Conservation (phyloP, 2,113 vertebrate species). For the Sylvietta virens region DNA sequence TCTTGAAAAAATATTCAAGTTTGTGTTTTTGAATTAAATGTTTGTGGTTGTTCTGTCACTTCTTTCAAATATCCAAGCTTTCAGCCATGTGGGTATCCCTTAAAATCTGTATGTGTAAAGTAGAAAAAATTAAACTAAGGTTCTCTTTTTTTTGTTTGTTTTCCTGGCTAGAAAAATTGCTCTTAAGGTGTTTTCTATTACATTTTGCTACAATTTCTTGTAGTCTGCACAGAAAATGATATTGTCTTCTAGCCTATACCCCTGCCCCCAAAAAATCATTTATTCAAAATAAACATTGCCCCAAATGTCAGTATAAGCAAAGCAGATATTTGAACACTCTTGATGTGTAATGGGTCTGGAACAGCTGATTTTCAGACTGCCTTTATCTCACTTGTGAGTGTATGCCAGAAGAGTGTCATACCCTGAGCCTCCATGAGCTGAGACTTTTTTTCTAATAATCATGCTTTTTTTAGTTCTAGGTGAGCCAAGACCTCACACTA, state of each 20-base stretch:
- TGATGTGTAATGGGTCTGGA: background rate
- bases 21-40: background rate
- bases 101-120: background rate
- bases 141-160: background rate
- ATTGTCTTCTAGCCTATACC: background rate
- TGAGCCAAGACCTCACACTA: background rate
- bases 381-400: background rate
- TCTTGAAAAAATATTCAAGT: background rate
- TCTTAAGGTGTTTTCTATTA: background rate
- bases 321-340: background rate
- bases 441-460: background rate
- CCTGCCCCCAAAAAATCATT: background rate
- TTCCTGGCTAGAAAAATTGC: background rate
- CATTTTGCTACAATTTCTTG: background rate
- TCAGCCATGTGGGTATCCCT: background rate
- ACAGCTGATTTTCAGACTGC: background rate
- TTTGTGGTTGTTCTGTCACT: background rate
- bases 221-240: background rate
- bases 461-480: background rate
- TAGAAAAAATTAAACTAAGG: background rate
- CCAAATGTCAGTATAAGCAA: background rate
- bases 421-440: background rate
- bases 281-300: background rate
- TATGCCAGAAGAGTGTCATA: background rate
- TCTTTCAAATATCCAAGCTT: background rate